phyloP scores from a whole-genome alignment of 2,888 invertebrate species.

The Euzetes globulus region DNA sequence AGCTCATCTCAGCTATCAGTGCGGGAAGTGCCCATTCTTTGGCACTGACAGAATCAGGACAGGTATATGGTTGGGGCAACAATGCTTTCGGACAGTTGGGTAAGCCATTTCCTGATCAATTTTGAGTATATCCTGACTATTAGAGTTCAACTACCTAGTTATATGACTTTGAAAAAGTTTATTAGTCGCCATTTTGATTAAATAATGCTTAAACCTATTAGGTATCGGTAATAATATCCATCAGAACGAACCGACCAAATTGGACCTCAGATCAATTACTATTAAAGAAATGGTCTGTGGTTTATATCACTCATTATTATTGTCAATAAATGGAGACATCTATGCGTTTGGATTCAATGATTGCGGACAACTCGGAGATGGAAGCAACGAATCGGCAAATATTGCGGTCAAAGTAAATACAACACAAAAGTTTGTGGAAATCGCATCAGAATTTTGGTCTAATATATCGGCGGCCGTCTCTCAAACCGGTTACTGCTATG shows the following conservation, averaged over 20 bases:
- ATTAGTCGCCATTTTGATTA: too few relatives aligned
- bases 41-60: conserved; percentile 18
- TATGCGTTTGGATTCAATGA: conserved; percentile 31
- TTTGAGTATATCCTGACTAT: not conserved
- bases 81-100: conserved; percentile 26
- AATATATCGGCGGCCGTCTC: conserved; percentile 28
- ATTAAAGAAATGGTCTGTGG: conserved; percentile 25
- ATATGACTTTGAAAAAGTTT: too few relatives aligned
- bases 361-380: conserved; percentile 28
- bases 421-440: conserved; percentile 20
- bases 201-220: too few relatives aligned
- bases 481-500: conserved; percentile 29
- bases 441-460: conserved; percentile 26
- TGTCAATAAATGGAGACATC: conserved; percentile 30
- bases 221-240: conserved; percentile 31
- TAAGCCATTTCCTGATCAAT: not conserved
- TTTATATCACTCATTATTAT: conserved; percentile 20
- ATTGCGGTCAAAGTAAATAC: conserved; percentile 22
- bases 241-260: conserved; percentile 16
- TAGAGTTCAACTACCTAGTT: too few relatives aligned
- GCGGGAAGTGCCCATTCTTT: conserved; percentile 32
- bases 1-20: not conserved
- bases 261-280: not conserved
- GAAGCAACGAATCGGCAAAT: conserved; percentile 11
- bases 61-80: conserved; percentile 31